These are phyloP conservation scores for Lydus trimaculatus DNA, from an alignment of 2,888 invertebrate genomes.

Conservation along the genomic window DNA sequence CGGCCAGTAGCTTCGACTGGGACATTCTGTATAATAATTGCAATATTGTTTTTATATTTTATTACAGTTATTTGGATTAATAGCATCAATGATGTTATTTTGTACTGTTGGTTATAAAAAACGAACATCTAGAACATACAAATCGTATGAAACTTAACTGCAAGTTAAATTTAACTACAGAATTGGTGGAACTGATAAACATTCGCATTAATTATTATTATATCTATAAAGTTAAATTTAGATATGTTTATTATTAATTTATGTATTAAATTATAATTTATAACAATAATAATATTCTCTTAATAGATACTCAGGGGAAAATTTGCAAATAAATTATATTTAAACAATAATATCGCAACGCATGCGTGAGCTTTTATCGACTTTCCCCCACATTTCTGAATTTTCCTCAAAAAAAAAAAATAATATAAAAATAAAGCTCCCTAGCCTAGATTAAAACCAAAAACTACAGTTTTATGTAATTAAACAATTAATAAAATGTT, in stretches of 20 bases:
- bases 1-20: no score
- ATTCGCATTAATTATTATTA: no score
- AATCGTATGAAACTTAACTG: conserved; percentile 63
- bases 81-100: conserved; percentile 78
- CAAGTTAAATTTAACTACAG: no score
- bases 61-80: conserved; percentile 74
- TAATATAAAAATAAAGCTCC: background rate
- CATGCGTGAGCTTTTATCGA: conserved; percentile 2
- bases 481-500: background rate
- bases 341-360: background rate
- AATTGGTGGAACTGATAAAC: no score
- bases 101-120: conserved; percentile 76
- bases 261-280: background rate
- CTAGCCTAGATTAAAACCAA: background rate
- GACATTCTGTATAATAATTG: background rate
- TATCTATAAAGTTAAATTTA: no score
- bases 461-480: background rate
- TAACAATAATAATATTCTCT: background rate
- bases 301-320: background rate
- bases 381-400: background rate
- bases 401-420: background rate
- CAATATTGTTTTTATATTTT: background rate
- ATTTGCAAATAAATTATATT: background rate
- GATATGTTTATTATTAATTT: background rate
- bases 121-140: conserved; percentile 70